A percentile compares a stretch with the other conserved stretches of the same genome.
Conservation (phyloP, 2,888 invertebrate species). For the Julus scanicus region DNA sequence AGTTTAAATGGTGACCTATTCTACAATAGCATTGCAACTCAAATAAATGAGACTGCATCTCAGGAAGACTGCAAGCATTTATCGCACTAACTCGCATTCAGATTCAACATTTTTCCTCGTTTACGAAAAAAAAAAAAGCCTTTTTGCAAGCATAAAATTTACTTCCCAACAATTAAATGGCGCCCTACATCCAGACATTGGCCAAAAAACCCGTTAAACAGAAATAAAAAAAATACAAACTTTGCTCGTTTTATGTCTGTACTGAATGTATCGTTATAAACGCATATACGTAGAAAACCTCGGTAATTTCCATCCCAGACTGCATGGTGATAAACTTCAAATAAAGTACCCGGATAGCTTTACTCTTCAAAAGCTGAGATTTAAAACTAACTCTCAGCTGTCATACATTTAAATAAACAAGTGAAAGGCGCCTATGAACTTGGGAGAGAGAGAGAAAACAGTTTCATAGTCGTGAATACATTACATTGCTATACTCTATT, state of each 20-base stretch:
- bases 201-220: not conserved
- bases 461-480: not conserved
- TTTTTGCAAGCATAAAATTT: conserved; percentile 29
- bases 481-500: no score
- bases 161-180: conserved; percentile 7
- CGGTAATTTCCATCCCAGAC: not conserved
- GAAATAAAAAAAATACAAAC: not conserved
- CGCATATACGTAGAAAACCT: not conserved
- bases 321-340: conserved; percentile 24
- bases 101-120: not conserved
- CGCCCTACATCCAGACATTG: not conserved
- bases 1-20: conserved; percentile 35
- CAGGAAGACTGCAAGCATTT: conserved; percentile 8
- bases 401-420: conserved; percentile 43
- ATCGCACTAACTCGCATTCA: not conserved
- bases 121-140: not conserved
- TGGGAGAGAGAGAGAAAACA: not conserved
- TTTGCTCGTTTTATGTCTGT: not conserved
- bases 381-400: conserved; percentile 16
- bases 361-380: conserved; percentile 20
- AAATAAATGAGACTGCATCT: not conserved
- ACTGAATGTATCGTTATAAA: not conserved
- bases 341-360: conserved; percentile 1
- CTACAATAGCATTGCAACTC: conserved; percentile 23
- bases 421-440: conserved; percentile 18